phyloP scores from a whole-genome alignment of 2,113 vertebrate species.

The Muntiacus muntjak region DNA sequence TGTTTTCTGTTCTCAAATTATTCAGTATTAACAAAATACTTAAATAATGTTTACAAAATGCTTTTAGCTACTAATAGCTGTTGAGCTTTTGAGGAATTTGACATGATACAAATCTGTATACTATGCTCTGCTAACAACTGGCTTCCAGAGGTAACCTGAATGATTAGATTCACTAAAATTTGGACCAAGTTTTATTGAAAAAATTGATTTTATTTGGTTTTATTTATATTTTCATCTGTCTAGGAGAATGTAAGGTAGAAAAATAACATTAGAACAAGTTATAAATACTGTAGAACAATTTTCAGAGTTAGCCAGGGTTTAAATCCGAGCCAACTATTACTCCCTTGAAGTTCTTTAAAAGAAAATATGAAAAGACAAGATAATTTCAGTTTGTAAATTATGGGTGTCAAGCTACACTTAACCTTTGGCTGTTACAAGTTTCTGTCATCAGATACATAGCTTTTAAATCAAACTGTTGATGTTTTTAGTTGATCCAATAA shows the following conservation, averaged over 20 bases:
- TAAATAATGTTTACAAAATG: conserved; percentile 25
- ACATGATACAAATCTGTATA: not conserved
- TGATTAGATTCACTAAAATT: not conserved
- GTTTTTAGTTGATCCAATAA: not conserved
- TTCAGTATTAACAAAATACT: not conserved
- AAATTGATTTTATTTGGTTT: conserved; percentile 40
- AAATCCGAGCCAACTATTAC: conserved; percentile 33
- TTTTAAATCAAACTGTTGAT: conserved; percentile 49
- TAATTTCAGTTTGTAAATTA: conserved; percentile 67
- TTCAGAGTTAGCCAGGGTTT: not conserved
- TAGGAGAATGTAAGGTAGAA: conserved; percentile 23
- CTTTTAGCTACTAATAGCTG: not conserved
- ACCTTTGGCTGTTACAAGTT: conserved; percentile 54
- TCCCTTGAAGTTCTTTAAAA: conserved; percentile 45
- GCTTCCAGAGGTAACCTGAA: not conserved
- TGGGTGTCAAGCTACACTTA: conserved; percentile 34
- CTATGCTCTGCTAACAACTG: not conserved
- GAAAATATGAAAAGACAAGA: conserved; percentile 57
- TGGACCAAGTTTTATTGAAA: not conserved
- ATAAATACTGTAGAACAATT: conserved; percentile 34
- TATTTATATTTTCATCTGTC: not conserved
- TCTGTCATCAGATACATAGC: conserved; percentile 33
- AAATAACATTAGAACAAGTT: conserved; percentile 46
- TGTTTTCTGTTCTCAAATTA: not conserved
- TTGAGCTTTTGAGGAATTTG: not conserved